phyloP scores from a whole-genome alignment of 2,797 vertebrate species.

The Sarcophilus harrisii region DNA sequence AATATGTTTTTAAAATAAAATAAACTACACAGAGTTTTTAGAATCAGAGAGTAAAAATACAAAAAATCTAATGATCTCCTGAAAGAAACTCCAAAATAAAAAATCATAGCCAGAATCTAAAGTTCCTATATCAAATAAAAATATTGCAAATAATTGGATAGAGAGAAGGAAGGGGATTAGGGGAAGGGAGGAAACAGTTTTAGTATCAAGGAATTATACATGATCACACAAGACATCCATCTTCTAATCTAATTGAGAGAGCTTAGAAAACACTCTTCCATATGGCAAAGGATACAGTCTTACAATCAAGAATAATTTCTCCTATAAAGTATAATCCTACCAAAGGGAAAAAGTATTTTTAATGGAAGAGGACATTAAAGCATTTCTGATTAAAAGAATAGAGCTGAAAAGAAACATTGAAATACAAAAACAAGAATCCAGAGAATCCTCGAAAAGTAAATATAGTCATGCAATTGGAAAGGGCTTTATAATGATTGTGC shows the following conservation, averaged over 20 bases:
- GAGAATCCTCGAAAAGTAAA: not conserved
- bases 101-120: not conserved
- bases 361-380: not conserved
- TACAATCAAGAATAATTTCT: not conserved
- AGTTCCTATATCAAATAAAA: not conserved
- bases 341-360: not conserved
- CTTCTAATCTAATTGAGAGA: not conserved
- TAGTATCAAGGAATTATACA: not conserved
- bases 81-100: not conserved
- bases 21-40: not conserved
- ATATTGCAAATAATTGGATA: not conserved
- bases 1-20: not conserved
- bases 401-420: not conserved
- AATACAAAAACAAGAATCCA: not conserved
- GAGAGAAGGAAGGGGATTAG: too few relatives aligned
- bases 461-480: not conserved
- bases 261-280: not conserved
- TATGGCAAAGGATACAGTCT: not conserved
- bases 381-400: not conserved
- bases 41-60: not conserved
- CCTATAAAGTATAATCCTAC: not conserved
- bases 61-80: not conserved
- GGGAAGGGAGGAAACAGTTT: not conserved
- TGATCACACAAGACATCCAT: not conserved
- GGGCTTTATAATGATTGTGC: not conserved